Evolutionary conservation across 2,113 vertebrate species (phyloP).

Genomic region (Cygnus buccinator): DNA sequence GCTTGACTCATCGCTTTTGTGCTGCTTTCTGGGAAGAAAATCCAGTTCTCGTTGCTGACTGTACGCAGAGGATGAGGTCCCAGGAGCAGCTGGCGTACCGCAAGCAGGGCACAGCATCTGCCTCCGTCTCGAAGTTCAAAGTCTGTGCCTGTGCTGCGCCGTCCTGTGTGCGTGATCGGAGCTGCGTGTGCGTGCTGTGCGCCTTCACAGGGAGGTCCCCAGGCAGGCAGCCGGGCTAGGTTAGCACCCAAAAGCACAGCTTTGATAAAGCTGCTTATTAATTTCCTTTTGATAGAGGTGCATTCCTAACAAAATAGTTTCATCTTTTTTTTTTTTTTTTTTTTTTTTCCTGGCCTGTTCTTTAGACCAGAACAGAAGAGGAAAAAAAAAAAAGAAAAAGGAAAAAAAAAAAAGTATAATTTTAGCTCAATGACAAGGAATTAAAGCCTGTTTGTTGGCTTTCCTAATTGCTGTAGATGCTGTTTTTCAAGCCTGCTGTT

Average conservation of each 20-base stretch:
- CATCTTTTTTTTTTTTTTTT: neutral
- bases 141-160: accelerated
- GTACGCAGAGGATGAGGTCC: accelerated
- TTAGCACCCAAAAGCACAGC: accelerated
- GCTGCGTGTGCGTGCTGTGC: neutral
- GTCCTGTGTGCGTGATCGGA: accelerated
- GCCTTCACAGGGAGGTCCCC: neutral
- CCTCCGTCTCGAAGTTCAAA: accelerated
- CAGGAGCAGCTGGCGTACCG: neutral
- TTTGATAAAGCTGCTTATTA: neutral
- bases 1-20: neutral
- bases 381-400: neutral
- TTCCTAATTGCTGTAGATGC: accelerated
- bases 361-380: neutral
- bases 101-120: neutral
- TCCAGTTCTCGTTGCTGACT: neutral
- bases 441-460: accelerated
- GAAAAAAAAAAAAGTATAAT: accelerated
- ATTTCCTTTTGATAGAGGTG: neutral
- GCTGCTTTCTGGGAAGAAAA: neutral
- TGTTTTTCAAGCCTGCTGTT: accelerated
- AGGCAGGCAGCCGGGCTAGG: accelerated
- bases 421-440: neutral
- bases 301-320: neutral
- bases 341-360: neutral